Percentiles rank a stretch among this genome's conserved stretches.
phyloP scores from a whole-genome alignment of 1,140 invertebrate genomes.

The Eumaeus atala region DNA sequence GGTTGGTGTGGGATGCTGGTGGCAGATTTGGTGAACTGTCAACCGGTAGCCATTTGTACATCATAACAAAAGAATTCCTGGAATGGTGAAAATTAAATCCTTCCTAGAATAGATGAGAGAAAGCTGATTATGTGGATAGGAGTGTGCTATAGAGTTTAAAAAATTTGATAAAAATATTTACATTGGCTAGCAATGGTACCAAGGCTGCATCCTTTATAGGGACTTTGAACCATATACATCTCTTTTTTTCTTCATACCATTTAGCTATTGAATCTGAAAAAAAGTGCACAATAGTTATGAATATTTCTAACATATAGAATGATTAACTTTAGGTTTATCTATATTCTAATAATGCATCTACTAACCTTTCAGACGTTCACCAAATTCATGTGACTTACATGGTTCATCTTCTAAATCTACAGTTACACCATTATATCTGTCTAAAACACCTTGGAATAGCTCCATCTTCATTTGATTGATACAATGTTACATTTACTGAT shows the following conservation, averaged over 20 bases:
- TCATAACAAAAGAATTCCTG: slow-evolving; percentile 82
- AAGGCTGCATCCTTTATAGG: slow-evolving; percentile 80
- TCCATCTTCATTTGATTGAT: not conserved
- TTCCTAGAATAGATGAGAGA: slow-evolving; percentile 68
- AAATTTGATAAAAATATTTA: slow-evolving; percentile 42
- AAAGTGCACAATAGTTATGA: slow-evolving; percentile 1
- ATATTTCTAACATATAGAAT: not conserved
- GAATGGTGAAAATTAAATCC: slow-evolving; percentile 93
- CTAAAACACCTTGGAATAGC: slow-evolving; percentile 1
- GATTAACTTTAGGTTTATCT: not conserved
- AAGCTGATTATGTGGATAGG: too few relatives aligned
- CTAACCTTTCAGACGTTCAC: not conserved
- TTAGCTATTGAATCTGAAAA: slow-evolving; percentile 80
- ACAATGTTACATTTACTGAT: too few relatives aligned
- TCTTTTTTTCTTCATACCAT: slow-evolving; percentile 80
- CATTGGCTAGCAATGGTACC: slow-evolving; percentile 85
- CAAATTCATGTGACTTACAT: slow-evolving; percentile 2
- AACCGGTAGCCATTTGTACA: slow-evolving; percentile 87
- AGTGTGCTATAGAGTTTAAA: too few relatives aligned
- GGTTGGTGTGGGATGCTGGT: slow-evolving; percentile 87
- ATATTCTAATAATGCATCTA: not conserved
- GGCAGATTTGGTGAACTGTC: slow-evolving; percentile 78
- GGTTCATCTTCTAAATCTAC: not conserved
- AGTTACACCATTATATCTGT: slow-evolving; percentile 1
- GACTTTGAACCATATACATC: slow-evolving; percentile 90